phyloP scores from a whole-genome alignment of 2,888 invertebrate genomes.

The Lithophane leautieri region DNA sequence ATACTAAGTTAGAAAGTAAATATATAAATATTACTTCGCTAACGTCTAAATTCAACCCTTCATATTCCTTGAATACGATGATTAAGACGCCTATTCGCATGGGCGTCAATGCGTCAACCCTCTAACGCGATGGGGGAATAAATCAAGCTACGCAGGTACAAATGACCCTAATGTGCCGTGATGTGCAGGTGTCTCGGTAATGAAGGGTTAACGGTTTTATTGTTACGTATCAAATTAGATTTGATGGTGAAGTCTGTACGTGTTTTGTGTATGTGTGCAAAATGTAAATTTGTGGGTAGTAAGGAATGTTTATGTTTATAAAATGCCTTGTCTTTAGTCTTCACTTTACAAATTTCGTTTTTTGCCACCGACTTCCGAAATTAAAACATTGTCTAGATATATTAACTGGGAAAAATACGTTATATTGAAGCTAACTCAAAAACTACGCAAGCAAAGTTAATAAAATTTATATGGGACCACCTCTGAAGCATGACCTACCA shows the following conservation, averaged over 20 bases:
- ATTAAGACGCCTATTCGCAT: conserved; percentile 42
- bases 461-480: too few species aligned
- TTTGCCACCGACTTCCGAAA: too few species aligned
- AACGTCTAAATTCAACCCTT: not conserved
- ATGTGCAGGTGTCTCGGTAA: conserved; percentile 57
- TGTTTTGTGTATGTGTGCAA: too few species aligned
- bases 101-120: conserved; percentile 33
- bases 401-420: too few species aligned
- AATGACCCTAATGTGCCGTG: conserved; percentile 63
- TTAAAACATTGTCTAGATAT: too few species aligned
- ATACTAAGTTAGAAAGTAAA: not conserved
- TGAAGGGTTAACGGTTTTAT: conserved; percentile 56
- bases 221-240: conserved; percentile 33
- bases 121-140: conserved; percentile 49
- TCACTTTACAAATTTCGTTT: too few species aligned
- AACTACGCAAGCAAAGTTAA: too few species aligned
- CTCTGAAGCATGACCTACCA: too few species aligned
- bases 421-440: too few species aligned
- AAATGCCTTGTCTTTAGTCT: too few species aligned
- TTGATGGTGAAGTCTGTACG: conserved; percentile 8
- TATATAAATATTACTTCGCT: not conserved
- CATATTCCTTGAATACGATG: conserved; percentile 23
- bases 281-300: not conserved
- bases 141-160: conserved; percentile 58
- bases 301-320: not conserved